Base-by-base conservation (phyloP, 92 coral and sea anemone genomes). In the Pocillopora meandrina region DNA sequence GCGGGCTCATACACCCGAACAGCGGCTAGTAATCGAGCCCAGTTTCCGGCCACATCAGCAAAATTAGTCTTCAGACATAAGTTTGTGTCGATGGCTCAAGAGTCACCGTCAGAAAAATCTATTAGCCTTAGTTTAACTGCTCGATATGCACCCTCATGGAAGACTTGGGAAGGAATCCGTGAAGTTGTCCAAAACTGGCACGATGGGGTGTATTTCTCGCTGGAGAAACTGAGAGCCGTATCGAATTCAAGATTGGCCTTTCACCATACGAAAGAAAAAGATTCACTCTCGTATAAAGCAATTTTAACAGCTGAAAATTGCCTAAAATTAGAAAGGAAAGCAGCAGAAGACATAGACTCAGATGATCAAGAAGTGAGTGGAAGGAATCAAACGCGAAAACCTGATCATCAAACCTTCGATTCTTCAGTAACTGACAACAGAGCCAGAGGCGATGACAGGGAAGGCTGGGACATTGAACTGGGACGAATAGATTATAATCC, bases 181-280 rank as follows among this genome's bases (percentile, higher is more conserved):
- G 91, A 88, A 34, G 74, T 88, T 10, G 91, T 88, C 56, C 91
- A 88, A 64, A 88, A 88, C 84, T 88, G 91, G 91, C 91, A 88
- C 55, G 91, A 88, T 65, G 91, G 91, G 19, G 83, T 88, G 52
- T 83, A 76, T 35, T 31, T 87, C 71, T 88, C 87, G 21, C 72
- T 88, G 5, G 91, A 82, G 47, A 82, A 83, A 79, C 9, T 79
- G 14, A 60, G 49, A 17, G 16, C 65, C 23, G 34, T 59, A 8
- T 42, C 69, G 20, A 19, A 63, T n/a, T 79, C 73, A 6, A 65
- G 18, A 26, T 47, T 79, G 33, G 13, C 19, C 15, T 79, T 79
- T 60, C 61, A 49, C 12, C n/a, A 12, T 42, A 14, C 62, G 49
- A 42, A 65, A 79, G 47, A 65, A 3, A 57, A 23, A 3, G 64